Evolutionary conservation across 2,888 invertebrate genomes (phyloP), one percentile per base, ranked within the genome.

Genomic region (Agrenia bidenticulata): DNA sequence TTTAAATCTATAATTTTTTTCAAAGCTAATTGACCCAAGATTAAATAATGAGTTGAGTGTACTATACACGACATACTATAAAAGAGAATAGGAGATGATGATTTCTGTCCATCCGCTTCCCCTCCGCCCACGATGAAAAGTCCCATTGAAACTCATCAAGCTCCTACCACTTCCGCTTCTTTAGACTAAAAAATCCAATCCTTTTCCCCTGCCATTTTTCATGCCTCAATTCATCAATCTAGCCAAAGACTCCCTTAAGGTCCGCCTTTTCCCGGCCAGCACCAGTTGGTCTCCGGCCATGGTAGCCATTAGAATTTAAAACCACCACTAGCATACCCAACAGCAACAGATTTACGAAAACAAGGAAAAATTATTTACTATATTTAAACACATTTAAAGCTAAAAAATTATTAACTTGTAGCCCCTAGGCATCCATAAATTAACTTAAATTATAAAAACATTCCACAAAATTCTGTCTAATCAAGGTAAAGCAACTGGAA

Each of bases 111-210:
- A 54, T 23, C 27, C 54, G 27, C 27, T 54, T 54, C 27, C 56
- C 56, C 56, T 57, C 56, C 56, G 19, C 13, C 41, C 37, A 13
- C 21, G 15, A 15, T 19, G 15, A 45, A 45, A n/a, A 57, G 56
- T 54, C 32, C 32, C 54, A 54, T 54, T 27, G 5, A n/a, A 11
- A 15, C 9, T 11, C 7, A 39, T n/a, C 15, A 5, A 11, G 56
- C 56, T 41, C 56, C 41, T 32, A 19, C 56, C 56, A 57, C 56
- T 57, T 57, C 56, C 56, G 56, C 37, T 57, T 41, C 56, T 57
- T 21, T 9, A 39, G 56, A 17, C 41, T n/a, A 39, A 45, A 45
- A 45, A 19, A 41, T 37, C 19, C 15, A 39, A 57, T 57, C 56
- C 27, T 57, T 57, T 57, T 41, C 39, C 23, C 37, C 19, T n/a